Conservation (phyloP, 2,888 invertebrate species). For the Sminthurinus aureus region DNA sequence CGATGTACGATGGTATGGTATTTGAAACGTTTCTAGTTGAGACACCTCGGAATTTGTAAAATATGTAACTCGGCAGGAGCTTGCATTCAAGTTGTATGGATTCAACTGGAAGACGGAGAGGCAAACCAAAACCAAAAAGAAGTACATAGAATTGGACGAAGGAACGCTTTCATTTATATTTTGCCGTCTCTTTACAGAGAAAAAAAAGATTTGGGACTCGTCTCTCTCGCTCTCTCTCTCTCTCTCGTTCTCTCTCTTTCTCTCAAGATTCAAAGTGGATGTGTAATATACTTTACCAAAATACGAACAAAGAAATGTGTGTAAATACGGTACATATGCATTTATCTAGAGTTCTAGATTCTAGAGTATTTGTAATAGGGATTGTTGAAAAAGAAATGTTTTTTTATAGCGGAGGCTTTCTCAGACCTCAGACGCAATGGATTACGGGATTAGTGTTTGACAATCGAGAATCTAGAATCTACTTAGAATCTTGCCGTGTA, state of each 20-base stretch:
- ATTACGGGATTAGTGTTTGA: not conserved
- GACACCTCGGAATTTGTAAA: constrained; percentile 27
- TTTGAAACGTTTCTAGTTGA: constrained; percentile 30
- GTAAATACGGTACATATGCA: not conserved
- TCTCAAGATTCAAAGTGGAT: not conserved
- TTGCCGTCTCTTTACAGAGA: constrained; percentile 21
- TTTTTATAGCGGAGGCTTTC: not conserved
- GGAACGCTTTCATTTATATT: constrained; percentile 34
- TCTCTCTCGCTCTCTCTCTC: not conserved
- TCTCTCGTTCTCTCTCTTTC: no score
- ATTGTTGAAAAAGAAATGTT: not conserved
- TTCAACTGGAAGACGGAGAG: constrained; percentile 10
- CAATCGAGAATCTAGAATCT: no score
- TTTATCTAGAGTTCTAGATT: not conserved
- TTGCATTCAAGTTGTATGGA: constrained; percentile 15
- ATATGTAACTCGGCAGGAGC: constrained; percentile 28
- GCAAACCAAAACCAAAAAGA: no score
- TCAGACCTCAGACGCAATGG: constrained; percentile 18
- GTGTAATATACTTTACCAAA: not conserved
- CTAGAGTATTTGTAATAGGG: not conserved
- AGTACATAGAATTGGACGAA: no score
- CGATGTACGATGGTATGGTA: constrained; percentile 12
- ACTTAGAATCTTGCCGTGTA: not conserved
- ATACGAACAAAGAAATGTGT: not conserved
- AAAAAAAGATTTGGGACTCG: constrained; percentile 10